phyloP scores from a whole-genome alignment of 2,113 vertebrate genomes.

The Heterotilapia buettikoferi region DNA sequence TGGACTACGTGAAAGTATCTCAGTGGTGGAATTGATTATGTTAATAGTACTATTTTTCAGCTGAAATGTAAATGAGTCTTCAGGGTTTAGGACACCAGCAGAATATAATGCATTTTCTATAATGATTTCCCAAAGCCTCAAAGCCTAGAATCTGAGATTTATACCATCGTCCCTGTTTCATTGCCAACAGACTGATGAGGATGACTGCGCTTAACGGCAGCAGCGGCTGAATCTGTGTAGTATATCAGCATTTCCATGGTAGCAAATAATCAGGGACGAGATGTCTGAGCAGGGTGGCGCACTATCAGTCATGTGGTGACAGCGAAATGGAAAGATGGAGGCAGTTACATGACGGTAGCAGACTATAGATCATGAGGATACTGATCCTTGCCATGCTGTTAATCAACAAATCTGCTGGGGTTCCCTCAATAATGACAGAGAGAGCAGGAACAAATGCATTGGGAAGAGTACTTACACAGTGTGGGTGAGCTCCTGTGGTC shows the following conservation, averaged over 20 bases:
- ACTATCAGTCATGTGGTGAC: conserved; percentile 9
- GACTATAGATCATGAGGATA: conserved; percentile 4
- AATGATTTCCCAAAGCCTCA: conserved; percentile 42
- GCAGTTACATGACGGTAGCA: conserved; percentile 27
- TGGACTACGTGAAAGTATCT: neutral
- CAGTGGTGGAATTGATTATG: conserved; percentile 29
- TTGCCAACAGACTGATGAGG: conserved; percentile 37
- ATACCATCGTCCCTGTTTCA: conserved; percentile 14
- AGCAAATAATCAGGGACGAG: conserved; percentile 17
- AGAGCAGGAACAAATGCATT: neutral
- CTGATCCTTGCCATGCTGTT: neutral
- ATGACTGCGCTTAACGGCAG: neutral
- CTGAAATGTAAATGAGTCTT: conserved; percentile 43
- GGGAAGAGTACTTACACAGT: conserved; percentile 77
- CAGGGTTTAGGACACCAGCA: conserved; percentile 16
- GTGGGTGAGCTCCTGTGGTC: conserved; percentile 88
- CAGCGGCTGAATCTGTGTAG: neutral
- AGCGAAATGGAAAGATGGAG: conserved; percentile 24
- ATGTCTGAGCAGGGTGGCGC: neutral
- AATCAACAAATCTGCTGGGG: conserved; percentile 1
- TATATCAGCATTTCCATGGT: conserved; percentile 33
- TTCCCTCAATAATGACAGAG: neutral
- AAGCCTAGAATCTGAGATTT: conserved; percentile 39
- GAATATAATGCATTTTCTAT: conserved; percentile 45
- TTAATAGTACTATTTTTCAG: conserved; percentile 29